A percentile compares a stretch with the other conserved stretches of the same genome.
Conservation (phyloP, 1,140 invertebrate genomes). For the Ceratoteleas bidentatus region DNA sequence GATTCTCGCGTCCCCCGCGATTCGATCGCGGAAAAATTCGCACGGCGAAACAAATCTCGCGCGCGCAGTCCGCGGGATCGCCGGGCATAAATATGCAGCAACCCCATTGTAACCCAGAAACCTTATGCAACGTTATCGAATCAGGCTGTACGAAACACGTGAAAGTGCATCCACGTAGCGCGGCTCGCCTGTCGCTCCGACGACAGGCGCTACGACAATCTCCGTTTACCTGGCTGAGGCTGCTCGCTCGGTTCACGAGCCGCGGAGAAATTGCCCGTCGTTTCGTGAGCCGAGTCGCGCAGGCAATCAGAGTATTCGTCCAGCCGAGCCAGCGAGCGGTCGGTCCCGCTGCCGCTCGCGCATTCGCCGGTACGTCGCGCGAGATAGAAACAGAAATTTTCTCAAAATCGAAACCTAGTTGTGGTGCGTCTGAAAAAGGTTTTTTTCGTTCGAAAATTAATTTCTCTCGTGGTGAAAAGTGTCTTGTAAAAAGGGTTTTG, state of each 20-base stretch:
- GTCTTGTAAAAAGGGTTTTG: too few relatives aligned
- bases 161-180: constrained; percentile 75
- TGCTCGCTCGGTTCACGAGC: constrained; percentile 50
- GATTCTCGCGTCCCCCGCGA: too few relatives aligned
- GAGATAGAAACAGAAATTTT: too few relatives aligned
- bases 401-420: too few relatives aligned
- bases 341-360: constrained; percentile 49
- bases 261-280: constrained; percentile 66
- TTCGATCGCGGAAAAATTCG: too few relatives aligned
- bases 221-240: constrained; percentile 67
- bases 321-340: constrained; percentile 69
- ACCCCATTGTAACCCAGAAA: constrained; percentile 50
- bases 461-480: too few relatives aligned
- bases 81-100: constrained; percentile 18
- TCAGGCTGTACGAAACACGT: constrained; percentile 62
- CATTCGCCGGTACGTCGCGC: constrained; percentile 25
- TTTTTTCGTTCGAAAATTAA: too few relatives aligned
- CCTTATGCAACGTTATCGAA: constrained; percentile 58
- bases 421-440: too few relatives aligned
- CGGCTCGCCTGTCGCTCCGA: constrained; percentile 50
- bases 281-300: constrained; percentile 65
- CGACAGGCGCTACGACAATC: constrained; percentile 63
- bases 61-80: constrained; percentile 1
- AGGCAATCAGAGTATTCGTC: constrained; percentile 71
- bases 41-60: too few relatives aligned